Conservation (phyloP, 2,797 vertebrate species). For the Fistularia tabacaria region DNA sequence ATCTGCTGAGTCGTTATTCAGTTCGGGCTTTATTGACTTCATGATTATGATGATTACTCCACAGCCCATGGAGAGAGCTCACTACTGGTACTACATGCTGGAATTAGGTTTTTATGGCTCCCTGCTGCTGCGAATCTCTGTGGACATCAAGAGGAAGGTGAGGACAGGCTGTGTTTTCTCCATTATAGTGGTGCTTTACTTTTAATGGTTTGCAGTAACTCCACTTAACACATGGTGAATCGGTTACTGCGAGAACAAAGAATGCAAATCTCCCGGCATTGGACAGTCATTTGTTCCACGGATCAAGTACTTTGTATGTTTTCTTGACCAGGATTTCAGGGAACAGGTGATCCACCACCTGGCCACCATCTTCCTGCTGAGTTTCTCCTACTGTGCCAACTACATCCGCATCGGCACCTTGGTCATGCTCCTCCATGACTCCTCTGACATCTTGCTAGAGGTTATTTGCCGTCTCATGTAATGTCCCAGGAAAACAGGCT, state of each 20-base stretch:
- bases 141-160: constrained; percentile 91
- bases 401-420: constrained; percentile 89
- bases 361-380: constrained; percentile 89
- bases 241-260: too few relatives aligned
- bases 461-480: constrained; percentile 50
- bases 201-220: too few relatives aligned
- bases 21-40: background rate
- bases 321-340: constrained; percentile 83
- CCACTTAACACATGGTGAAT: too few relatives aligned
- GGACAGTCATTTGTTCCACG: background rate
- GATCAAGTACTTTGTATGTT: too few relatives aligned
- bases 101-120: constrained; percentile 91
- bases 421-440: constrained; percentile 90
- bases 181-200: too few relatives aligned
- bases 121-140: constrained; percentile 85
- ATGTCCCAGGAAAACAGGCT: background rate
- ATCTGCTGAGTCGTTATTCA: too few relatives aligned
- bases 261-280: too few relatives aligned
- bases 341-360: constrained; percentile 93
- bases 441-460: constrained; percentile 90
- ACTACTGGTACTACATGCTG: constrained; percentile 91
- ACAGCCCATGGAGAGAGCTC: constrained; percentile 77
- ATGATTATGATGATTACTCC: constrained; percentile 5
- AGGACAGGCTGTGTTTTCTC: constrained; percentile 3
- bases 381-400: constrained; percentile 93